phyloP scores from a whole-genome alignment of 2,888 invertebrate genomes.

The Phasia obesa region DNA sequence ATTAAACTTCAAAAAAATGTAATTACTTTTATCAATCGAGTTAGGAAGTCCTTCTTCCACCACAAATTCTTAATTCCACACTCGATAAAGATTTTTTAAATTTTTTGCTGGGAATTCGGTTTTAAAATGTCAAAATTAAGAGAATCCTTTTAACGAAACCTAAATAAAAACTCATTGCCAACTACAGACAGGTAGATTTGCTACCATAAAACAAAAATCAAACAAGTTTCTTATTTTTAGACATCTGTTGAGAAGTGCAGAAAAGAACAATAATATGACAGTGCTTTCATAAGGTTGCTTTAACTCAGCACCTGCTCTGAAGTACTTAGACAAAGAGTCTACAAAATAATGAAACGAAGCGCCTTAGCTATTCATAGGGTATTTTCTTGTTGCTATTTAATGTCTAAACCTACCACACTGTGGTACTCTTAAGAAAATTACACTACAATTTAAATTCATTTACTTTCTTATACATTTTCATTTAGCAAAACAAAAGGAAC shows the following conservation, averaged over 20 bases:
- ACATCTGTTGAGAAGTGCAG: constrained; percentile 53
- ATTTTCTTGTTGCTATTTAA: constrained; percentile 1
- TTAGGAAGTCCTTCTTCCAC: too few relatives aligned
- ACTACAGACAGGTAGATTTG: constrained; percentile 1
- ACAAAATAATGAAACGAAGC: constrained; percentile 43
- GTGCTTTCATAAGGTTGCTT: constrained; percentile 36
- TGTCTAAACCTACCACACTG: constrained; percentile 1
- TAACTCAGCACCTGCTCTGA: constrained; percentile 58
- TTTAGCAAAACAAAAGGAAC: constrained; percentile 6
- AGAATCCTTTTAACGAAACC: constrained; percentile 9
- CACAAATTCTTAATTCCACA: too few relatives aligned
- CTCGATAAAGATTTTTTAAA: too few relatives aligned
- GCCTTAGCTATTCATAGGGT: constrained; percentile 47
- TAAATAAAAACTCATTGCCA: background rate
- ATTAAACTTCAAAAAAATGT: too few relatives aligned
- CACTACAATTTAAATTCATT: constrained; percentile 34
- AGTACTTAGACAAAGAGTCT: constrained; percentile 19
- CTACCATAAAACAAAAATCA: background rate
- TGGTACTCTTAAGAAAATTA: constrained; percentile 19
- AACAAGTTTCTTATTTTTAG: constrained; percentile 1
- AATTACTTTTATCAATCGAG: too few relatives aligned
- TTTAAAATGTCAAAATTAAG: background rate
- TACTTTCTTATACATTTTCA: constrained; percentile 21
- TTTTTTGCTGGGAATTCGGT: too few relatives aligned
- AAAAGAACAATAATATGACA: constrained; percentile 21